Conservation (phyloP, 2,797 vertebrate genomes). For the Paedocypris micromegethes region DNA sequence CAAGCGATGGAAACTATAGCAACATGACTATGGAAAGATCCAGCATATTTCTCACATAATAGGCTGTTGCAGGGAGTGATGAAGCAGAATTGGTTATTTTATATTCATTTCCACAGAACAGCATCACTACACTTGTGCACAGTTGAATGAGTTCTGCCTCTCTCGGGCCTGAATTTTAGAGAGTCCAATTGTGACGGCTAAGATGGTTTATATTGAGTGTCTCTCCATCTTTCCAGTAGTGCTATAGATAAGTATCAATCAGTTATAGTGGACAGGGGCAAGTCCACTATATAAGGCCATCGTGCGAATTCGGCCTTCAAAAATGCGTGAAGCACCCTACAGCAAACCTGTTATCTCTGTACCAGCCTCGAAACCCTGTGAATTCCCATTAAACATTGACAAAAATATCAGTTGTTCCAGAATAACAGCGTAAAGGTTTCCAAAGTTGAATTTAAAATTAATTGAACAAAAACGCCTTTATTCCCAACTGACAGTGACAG, state of each 20-base stretch:
- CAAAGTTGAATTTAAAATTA: too few species aligned
- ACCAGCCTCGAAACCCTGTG: too few species aligned
- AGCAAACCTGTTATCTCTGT: too few species aligned
- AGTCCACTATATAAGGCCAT: too few species aligned
- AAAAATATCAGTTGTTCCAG: too few species aligned
- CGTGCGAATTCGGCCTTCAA: too few species aligned
- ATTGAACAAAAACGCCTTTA: too few species aligned
- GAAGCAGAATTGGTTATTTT: conserved; percentile 23
- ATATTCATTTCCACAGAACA: conserved; percentile 13
- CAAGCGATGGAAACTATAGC: not conserved
- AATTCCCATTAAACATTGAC: too few species aligned
- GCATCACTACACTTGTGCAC: not conserved
- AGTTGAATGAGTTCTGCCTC: conserved; percentile 12
- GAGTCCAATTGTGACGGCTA: not conserved
- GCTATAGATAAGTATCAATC: not conserved
- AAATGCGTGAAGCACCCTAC: too few species aligned
- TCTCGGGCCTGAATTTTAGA: conserved; percentile 5
- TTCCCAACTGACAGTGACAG: too few species aligned
- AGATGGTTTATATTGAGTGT: conserved; percentile 2
- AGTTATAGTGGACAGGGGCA: not conserved
- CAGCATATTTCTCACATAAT: conserved; percentile 10
- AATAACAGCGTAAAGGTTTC: too few species aligned
- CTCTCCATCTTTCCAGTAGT: not conserved
- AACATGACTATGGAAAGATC: not conserved
- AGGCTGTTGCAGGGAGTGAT: conserved; percentile 7